Evolutionary conservation across 1,140 invertebrate genomes (phyloP), one percentile per base, ranked within the genome.

Genomic region (Drosophila kanapiae): DNA sequence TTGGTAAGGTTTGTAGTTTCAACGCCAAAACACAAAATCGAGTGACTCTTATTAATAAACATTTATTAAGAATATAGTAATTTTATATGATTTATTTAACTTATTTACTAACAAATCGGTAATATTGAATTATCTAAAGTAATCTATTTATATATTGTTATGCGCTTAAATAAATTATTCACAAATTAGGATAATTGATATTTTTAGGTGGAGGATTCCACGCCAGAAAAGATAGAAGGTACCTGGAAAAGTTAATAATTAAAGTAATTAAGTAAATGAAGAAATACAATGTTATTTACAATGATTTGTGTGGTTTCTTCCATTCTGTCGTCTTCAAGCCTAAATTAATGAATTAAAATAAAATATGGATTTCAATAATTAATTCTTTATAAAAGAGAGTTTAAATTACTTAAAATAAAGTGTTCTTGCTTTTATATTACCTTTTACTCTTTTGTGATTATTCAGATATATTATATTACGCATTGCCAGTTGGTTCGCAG

Each of bases 171-270:
- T 23, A 23, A 23, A 2, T 23, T 23, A 23, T 23, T 23, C 3
- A 23, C 23, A 31, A 31, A 31, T 31, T 31, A 31, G 5, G 7
- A 31, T 31, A 7, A 31, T 23, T 23, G 23, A 3, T 23, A 23
- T 54, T 14, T 14, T 54, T 14, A 37, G 4, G 33, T 23, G 5
- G 33, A 54, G 9, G 33, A 54, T 18, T 53, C 16, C 7, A 53
- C 16, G 11, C 31, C 31, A 14, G 49, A 94, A 78, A 94, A 84
- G 56, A 85, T 82, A 49, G 93, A 94, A 42, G 92, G 93, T 87
- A 94, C 68, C 82, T 86, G 16, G 3, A 47, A 72, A 61, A 14
- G 13, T 8, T 8, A 18, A 10, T 42, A n/a, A 57, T 90, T 79
- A 14, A 54, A 43, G 49, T 43, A 33, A 57, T 48, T 58, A 54